Conservation (phyloP, 2,797 vertebrate species). For the Diceros bicornis region DNA sequence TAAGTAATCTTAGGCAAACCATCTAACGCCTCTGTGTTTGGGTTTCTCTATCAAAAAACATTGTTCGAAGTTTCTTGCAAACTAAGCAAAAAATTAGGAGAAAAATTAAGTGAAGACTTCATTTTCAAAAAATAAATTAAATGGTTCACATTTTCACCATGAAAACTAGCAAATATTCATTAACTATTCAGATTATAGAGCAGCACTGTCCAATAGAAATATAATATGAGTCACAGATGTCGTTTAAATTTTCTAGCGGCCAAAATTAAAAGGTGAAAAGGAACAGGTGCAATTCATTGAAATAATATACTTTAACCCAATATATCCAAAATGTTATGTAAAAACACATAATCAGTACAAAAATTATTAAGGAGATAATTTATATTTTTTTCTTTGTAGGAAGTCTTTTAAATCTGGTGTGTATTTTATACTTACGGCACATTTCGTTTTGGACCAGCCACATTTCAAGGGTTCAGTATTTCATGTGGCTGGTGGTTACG, state of each 20-base stretch:
- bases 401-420: not conserved
- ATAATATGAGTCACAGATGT: not conserved
- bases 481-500: not conserved
- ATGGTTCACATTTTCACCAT: not conserved
- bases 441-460: not conserved
- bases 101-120: not conserved
- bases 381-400: not conserved
- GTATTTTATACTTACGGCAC: not conserved
- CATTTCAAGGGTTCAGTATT: not conserved
- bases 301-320: not conserved
- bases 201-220: not conserved
- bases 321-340: not conserved
- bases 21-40: not conserved
- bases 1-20: not conserved
- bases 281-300: not conserved
- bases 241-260: not conserved
- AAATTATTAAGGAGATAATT: not conserved
- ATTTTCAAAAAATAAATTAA: constrained; percentile 9
- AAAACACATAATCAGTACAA: not conserved
- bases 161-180: not conserved
- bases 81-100: not conserved
- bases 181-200: not conserved
- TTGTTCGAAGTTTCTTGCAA: not conserved
- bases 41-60: not conserved
- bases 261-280: not conserved